Evolutionary conservation across 2,888 invertebrate species (phyloP).

Genomic region (Antheraea yamamai): DNA sequence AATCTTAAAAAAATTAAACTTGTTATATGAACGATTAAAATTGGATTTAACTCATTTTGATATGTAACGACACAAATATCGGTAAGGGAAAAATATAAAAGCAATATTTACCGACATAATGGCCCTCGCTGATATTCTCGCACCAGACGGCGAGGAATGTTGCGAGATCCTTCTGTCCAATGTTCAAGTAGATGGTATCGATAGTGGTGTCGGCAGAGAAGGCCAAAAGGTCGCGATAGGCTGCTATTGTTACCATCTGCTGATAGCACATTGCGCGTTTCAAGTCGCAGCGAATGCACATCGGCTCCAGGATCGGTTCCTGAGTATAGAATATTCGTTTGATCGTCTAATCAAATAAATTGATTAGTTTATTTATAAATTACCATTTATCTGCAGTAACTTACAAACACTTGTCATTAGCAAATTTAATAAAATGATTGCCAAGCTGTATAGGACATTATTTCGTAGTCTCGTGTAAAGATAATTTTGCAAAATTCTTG

Average conservation of each 20-base stretch:
- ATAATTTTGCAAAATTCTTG: no score
- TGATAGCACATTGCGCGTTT: slow-evolving; percentile 80
- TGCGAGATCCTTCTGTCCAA: slow-evolving; percentile 89
- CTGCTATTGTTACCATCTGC: slow-evolving; percentile 42
- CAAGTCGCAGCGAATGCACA: slow-evolving; percentile 86
- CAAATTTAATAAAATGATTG: background rate
- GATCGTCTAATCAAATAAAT: no score
- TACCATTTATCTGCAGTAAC: no score
- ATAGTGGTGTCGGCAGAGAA: slow-evolving; percentile 85
- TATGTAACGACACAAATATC: no score
- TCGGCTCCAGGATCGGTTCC: slow-evolving; percentile 90
- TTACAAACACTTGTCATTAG: no score
- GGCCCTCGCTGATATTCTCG: slow-evolving; percentile 86
- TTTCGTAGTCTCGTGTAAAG: background rate
- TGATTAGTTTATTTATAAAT: no score
- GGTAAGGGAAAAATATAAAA: no score
- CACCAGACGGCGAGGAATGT: slow-evolving; percentile 87
- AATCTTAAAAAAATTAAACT: no score
- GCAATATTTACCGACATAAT: slow-evolving; percentile 69
- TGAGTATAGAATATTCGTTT: slow-evolving; percentile 28
- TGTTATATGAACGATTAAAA: no score
- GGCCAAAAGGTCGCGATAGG: slow-evolving; percentile 68
- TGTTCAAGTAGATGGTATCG: slow-evolving; percentile 85
- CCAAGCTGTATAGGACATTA: background rate
- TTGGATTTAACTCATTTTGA: no score